phyloP scores from a whole-genome alignment of 2,888 invertebrate species.

The Cylindroiulus punctatus region DNA sequence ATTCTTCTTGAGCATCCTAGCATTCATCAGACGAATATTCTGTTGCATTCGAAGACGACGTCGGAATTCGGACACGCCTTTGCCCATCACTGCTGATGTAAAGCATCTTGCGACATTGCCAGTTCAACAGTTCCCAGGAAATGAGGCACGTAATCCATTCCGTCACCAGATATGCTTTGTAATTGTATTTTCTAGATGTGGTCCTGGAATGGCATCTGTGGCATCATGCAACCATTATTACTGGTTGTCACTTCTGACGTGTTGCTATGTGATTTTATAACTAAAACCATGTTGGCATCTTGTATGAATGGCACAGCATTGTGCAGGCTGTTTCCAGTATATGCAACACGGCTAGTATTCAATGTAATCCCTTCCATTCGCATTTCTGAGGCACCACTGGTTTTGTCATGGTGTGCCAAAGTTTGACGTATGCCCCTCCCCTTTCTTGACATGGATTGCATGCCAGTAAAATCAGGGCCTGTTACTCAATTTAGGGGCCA shows the following conservation, averaged over 20 bases:
- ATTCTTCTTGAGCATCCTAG: conserved; percentile 47
- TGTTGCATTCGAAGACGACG: conserved; percentile 55
- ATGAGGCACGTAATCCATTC: conserved; percentile 1
- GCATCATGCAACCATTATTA: too few species aligned
- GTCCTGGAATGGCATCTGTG: background rate
- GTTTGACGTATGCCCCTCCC: too few species aligned
- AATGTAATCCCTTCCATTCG: too few species aligned
- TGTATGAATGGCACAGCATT: background rate
- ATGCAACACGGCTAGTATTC: too few species aligned
- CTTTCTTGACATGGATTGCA: too few species aligned
- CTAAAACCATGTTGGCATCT: background rate
- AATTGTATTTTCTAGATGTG: background rate
- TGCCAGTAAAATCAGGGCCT: too few species aligned
- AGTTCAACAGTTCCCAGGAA: conserved; percentile 46
- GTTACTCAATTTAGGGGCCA: too few species aligned
- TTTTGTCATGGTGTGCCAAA: too few species aligned
- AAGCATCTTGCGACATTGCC: conserved; percentile 42
- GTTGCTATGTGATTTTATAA: too few species aligned
- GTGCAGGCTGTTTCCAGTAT: background rate
- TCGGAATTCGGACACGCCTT: conserved; percentile 54
- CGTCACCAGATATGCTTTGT: background rate
- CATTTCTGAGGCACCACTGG: too few species aligned
- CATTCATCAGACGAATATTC: conserved; percentile 49
- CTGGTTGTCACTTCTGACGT: too few species aligned
- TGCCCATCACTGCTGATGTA: conserved; percentile 53